phyloP scores from a whole-genome alignment of 2,888 invertebrate genomes.

The Mythimna lalbum region DNA sequence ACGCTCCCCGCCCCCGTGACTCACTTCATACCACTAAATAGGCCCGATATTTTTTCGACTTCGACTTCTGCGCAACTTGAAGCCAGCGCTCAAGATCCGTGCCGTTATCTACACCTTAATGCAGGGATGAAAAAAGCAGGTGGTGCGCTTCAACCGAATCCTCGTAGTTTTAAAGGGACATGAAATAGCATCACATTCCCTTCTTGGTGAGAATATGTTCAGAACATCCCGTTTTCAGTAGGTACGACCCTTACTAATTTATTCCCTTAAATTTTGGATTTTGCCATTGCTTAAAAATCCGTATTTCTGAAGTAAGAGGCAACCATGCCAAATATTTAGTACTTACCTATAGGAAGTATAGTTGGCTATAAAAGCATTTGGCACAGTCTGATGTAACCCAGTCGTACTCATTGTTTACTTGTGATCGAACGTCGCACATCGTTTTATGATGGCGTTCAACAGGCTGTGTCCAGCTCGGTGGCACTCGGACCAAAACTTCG shows the following conservation, averaged over 20 bases:
- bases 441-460: slow-evolving; percentile 66
- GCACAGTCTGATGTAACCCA: slow-evolving; percentile 63
- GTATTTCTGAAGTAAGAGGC: slow-evolving; percentile 39
- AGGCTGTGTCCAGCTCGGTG: slow-evolving; percentile 65
- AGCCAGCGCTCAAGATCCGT: too few species aligned
- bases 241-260: not conserved
- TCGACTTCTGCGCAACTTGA: too few species aligned
- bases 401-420: slow-evolving; percentile 54
- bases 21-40: too few species aligned
- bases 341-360: slow-evolving; percentile 57
- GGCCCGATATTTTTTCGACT: too few species aligned
- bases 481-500: slow-evolving; percentile 57
- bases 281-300: not conserved
- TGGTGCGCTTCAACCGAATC: too few species aligned
- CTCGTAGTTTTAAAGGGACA: too few species aligned
- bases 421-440: slow-evolving; percentile 20
- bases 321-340: slow-evolving; percentile 54
- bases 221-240: too few species aligned
- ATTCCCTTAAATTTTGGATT: not conserved
- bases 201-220: too few species aligned
- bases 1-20: too few species aligned
- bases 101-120: too few species aligned
- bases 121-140: too few species aligned
- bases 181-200: too few species aligned
- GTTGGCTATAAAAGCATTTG: slow-evolving; percentile 72